Conservation (phyloP, 2,113 vertebrate species). For the Excalfactoria chinensis region DNA sequence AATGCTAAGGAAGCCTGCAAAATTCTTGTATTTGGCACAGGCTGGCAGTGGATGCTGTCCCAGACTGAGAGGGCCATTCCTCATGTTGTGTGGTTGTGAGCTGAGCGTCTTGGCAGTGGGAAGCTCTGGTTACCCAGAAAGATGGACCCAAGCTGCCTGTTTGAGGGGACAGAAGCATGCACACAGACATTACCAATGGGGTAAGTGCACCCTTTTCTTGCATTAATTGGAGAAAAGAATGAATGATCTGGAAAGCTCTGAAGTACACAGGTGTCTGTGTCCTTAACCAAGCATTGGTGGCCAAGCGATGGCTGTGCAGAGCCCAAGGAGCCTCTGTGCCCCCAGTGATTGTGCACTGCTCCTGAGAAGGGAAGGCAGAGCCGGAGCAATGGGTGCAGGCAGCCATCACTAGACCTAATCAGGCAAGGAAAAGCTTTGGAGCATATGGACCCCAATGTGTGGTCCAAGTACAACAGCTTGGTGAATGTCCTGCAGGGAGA, state of each 20-base stretch:
- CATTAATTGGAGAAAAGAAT: background rate
- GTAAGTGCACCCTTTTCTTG: background rate
- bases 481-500: slow-evolving; percentile 69
- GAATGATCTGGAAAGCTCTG: background rate
- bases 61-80: fast-evolving
- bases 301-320: background rate
- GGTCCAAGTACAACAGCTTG: slow-evolving; percentile 71
- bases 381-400: background rate
- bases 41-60: background rate
- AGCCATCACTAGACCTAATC: background rate
- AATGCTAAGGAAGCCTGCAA: background rate
- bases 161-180: background rate
- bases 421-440: slow-evolving; percentile 43
- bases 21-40: background rate
- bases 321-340: background rate
- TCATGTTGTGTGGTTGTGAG: fast-evolving
- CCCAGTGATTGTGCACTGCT: fast-evolving
- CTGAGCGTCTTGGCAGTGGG: background rate
- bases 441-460: slow-evolving; percentile 68
- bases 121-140: background rate
- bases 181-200: background rate
- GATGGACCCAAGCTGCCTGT: background rate
- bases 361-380: background rate
- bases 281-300: background rate
- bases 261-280: background rate